phyloP scores from a whole-genome alignment of 2,113 vertebrate genomes.

The Hirundichthys speculiger region DNA sequence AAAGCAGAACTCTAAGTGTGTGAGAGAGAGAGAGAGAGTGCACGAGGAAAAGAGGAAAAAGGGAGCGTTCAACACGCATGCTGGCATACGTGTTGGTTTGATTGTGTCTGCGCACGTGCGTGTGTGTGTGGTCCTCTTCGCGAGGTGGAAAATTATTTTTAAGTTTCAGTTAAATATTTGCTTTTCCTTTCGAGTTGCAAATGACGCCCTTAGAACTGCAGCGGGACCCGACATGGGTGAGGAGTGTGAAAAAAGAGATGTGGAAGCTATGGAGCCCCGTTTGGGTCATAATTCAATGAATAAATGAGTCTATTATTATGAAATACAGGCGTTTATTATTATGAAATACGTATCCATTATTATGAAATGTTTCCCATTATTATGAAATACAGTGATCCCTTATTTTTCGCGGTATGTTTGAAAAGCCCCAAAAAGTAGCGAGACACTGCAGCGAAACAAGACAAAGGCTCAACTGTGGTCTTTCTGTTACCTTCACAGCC shows the following conservation, averaged over 20 bases:
- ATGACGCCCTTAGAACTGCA: slow-evolving; percentile 60
- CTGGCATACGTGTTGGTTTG: slow-evolving; percentile 45
- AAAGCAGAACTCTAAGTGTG: slow-evolving; percentile 50
- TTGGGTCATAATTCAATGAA: too few relatives aligned
- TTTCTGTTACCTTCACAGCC: too few relatives aligned
- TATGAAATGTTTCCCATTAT: too few relatives aligned
- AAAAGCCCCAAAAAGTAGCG: too few relatives aligned
- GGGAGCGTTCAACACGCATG: slow-evolving; percentile 30
- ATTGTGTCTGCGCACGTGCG: slow-evolving; percentile 25
- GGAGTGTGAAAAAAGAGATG: slow-evolving; percentile 38
- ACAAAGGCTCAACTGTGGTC: too few relatives aligned
- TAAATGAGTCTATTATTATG: too few relatives aligned
- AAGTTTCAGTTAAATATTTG: slow-evolving; percentile 76
- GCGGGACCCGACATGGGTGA: slow-evolving; percentile 38
- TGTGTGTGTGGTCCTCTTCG: slow-evolving; percentile 75
- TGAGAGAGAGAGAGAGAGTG: slow-evolving; percentile 6
- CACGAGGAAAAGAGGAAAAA: slow-evolving; percentile 9
- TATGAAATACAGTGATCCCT: too few relatives aligned
- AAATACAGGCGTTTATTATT: too few relatives aligned
- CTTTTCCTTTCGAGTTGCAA: slow-evolving; percentile 71
- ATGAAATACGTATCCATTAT: too few relatives aligned
- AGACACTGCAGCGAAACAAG: too few relatives aligned
- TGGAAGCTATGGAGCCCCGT: too few relatives aligned
- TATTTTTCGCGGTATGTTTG: too few relatives aligned
- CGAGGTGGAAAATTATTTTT: slow-evolving; percentile 73